Evolutionary conservation across 92 coral and sea anemone species (phyloP).

Genomic region (Siderastrea siderea): DNA sequence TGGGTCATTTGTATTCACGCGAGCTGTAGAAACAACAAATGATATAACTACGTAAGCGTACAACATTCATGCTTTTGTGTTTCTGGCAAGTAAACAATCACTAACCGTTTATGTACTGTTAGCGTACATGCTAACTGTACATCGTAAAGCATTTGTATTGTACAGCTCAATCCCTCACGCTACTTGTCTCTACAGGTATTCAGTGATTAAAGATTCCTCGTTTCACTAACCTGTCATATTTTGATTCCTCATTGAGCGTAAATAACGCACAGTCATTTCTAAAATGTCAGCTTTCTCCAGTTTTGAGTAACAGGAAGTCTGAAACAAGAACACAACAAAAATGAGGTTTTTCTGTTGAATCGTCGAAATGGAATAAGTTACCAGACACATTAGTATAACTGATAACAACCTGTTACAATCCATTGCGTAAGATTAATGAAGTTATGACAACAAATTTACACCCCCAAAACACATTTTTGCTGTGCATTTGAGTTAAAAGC

Average conservation of each 20-base stretch:
- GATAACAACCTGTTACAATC: background rate
- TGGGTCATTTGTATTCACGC: slow-evolving; percentile 45
- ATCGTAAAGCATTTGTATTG: background rate
- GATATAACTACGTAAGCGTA: background rate
- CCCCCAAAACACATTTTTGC: background rate
- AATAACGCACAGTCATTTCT: slow-evolving; percentile 87
- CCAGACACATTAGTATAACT: background rate
- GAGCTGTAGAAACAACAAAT: slow-evolving; percentile 22
- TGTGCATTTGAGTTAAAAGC: too few species aligned
- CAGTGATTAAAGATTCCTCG: slow-evolving; percentile 7
- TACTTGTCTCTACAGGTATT: slow-evolving; percentile 1
- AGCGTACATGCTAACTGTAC: background rate
- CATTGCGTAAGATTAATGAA: background rate
- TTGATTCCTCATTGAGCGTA: slow-evolving; percentile 75
- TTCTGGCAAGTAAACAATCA: background rate
- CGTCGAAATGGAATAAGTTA: background rate
- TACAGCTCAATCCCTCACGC: background rate
- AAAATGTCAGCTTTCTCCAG: slow-evolving; percentile 91
- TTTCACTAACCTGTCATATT: slow-evolving; percentile 46
- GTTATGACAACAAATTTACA: slow-evolving; percentile 3
- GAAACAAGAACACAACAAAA: slow-evolving; percentile 1
- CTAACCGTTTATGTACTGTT: slow-evolving; percentile 4
- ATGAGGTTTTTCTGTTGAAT: background rate
- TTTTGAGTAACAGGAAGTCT: slow-evolving; percentile 89
- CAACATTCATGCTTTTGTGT: background rate